phyloP scores from a whole-genome alignment of 2,113 vertebrate genomes.

The Psettodes erumei region DNA sequence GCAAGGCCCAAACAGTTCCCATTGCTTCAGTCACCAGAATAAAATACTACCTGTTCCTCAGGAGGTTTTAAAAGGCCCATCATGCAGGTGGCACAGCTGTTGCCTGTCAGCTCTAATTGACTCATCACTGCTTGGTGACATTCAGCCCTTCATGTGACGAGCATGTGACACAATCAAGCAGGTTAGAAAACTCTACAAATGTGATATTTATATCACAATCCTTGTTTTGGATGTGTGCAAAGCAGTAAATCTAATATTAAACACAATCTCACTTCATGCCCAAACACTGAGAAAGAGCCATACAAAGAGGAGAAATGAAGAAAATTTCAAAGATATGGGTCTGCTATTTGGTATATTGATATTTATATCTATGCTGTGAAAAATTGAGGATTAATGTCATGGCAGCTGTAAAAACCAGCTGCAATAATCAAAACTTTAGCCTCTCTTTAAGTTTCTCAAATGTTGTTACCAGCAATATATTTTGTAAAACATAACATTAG shows the following conservation, averaged over 20 bases:
- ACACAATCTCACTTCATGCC: not conserved
- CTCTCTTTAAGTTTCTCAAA: too few relatives aligned
- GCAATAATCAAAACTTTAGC: too few relatives aligned
- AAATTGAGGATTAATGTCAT: too few relatives aligned
- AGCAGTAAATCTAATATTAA: not conserved
- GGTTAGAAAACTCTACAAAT: not conserved
- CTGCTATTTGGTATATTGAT: too few relatives aligned
- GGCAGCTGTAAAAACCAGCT: too few relatives aligned
- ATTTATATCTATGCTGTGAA: too few relatives aligned
- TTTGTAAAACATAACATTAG: too few relatives aligned
- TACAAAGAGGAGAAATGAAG: not conserved
- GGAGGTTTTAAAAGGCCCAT: not conserved
- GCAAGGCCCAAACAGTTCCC: not conserved
- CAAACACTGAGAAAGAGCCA: not conserved
- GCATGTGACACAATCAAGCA: not conserved
- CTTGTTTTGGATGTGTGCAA: not conserved
- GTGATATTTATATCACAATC: not conserved
- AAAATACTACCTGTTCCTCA: accelerated
- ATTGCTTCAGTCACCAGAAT: slow-evolving; percentile 8
- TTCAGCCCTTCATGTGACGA: not conserved
- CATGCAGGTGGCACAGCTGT: slow-evolving; percentile 23
- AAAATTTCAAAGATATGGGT: not conserved
- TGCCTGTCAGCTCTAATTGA: slow-evolving; percentile 20
- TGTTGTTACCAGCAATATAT: too few relatives aligned
- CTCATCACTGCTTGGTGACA: not conserved